Evolutionary conservation across 2,797 vertebrate species (phyloP), one percentile per base, ranked within the genome.

Genomic region (Sciurus vulgaris): DNA sequence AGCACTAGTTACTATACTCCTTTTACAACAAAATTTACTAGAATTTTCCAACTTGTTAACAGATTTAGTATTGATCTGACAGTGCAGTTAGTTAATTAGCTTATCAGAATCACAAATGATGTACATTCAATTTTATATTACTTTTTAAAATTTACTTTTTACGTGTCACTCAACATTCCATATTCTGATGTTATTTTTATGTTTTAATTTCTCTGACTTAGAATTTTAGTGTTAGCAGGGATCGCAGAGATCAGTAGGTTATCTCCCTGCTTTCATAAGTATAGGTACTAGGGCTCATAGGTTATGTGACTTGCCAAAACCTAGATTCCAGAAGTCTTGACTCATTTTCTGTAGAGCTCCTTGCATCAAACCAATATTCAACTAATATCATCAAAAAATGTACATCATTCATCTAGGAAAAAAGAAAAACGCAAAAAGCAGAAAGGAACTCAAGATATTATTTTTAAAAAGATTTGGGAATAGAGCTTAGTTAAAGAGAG

Each of bases 1-100:
- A 99, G 98, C 98, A 98, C 98, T 99, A 98, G 98, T 99, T 99
- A 99, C 99, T 98, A 99, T 98, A 98, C 98, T 98, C 98, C 96
- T 98, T 98, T 98, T 97, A 96, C 89, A 97, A 98, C 98, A 98
- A 96, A 97, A 98, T 98, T 98, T 98, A 97, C 97, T 98, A 98
- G 95, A 97, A 93, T 98, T 98, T 98, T 97, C 97, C 98, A 98
- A 98, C 95, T 97, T 97, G 97, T 98, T 98, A 99, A 98, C 84
- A 98, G 94, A 97, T 69, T 98, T 98, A 98, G 91, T 93, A 97
- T 91, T 98, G 97, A 97, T 96, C 93, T 97, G 96, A 93, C 94
- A 98, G 97, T 98, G 96, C 97, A 98, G 95, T 97, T 97, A 96
- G 95, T 94, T 98, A 98, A 96, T 98, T 96, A 97, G 95, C 61